Percentiles rank a stretch among this genome's conserved stretches.
Evolutionary conservation across 2,797 vertebrate species (phyloP).

Genomic region (Kryptopterus vitreolus): DNA sequence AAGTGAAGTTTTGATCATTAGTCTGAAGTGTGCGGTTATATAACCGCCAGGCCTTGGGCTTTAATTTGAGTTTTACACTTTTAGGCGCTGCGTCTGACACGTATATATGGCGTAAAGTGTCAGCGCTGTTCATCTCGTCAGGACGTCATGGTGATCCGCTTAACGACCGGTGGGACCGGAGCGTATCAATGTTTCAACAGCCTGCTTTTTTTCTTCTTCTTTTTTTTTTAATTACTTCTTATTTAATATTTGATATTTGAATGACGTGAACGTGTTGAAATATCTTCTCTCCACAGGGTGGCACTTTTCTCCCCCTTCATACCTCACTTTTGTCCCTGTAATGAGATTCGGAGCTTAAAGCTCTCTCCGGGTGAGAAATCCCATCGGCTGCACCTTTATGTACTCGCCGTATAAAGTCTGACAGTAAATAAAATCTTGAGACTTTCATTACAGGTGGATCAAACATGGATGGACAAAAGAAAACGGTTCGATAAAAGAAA

Average conservation of each 20-base stretch:
- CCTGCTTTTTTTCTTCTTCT: slow-evolving; percentile 17
- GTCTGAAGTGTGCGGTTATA: slow-evolving; percentile 17
- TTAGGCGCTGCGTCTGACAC: slow-evolving; percentile 32
- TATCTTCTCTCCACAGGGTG: slow-evolving; percentile 35
- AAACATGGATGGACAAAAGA: slow-evolving; percentile 48
- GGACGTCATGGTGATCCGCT: slow-evolving; percentile 5
- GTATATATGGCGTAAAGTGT: slow-evolving; percentile 6
- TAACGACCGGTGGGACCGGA: slow-evolving; percentile 30
- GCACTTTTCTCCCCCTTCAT: slow-evolving; percentile 3
- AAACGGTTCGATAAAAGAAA: slow-evolving; percentile 44
- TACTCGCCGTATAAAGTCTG: slow-evolving; percentile 44
- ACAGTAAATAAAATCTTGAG: slow-evolving; percentile 45
- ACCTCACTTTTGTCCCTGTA: slow-evolving; percentile 30
- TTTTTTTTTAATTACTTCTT: slow-evolving; percentile 34
- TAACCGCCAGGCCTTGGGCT: slow-evolving; percentile 37
- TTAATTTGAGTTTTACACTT: slow-evolving; percentile 34
- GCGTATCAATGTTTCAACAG: slow-evolving; percentile 31
- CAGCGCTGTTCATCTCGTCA: slow-evolving; percentile 18
- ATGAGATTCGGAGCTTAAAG: slow-evolving; percentile 42
- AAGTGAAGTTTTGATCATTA: slow-evolving; percentile 25
- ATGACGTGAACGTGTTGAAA: slow-evolving; percentile 20
- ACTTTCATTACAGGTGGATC: slow-evolving; percentile 50
- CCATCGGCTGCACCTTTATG: slow-evolving; percentile 22
- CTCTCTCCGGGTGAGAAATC: slow-evolving; percentile 38
- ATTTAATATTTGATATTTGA: slow-evolving; percentile 34